Percentiles rank a stretch among this genome's conserved stretches.
Evolutionary conservation across 2,888 invertebrate genomes (phyloP).

Genomic region (Bombylius discolor): DNA sequence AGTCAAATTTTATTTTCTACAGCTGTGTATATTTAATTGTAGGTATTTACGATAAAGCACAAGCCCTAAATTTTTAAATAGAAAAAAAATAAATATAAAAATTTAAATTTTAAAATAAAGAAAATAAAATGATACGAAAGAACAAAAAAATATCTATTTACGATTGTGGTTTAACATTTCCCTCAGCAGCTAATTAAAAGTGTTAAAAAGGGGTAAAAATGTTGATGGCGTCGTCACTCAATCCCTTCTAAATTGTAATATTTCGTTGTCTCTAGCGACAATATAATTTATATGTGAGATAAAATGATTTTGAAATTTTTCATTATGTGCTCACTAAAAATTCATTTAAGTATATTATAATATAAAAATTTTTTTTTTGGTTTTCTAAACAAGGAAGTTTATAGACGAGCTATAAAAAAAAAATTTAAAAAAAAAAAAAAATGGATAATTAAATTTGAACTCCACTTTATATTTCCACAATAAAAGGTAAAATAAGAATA

Average conservation of each 20-base stretch:
- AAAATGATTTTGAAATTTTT: background rate
- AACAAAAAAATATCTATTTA: background rate
- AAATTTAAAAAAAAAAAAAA: too few species aligned
- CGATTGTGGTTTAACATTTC: slow-evolving; percentile 7
- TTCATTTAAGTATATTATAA: background rate
- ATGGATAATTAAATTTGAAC: too few species aligned
- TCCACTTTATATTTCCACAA: too few species aligned
- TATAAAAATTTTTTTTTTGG: too few species aligned
- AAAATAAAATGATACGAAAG: too few species aligned
- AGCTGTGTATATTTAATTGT: background rate
- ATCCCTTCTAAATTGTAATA: background rate
- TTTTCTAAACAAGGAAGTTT: too few species aligned
- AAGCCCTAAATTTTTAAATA: too few species aligned
- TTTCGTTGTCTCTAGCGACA: background rate
- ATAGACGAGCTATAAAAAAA: too few species aligned
- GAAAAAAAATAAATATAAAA: too few species aligned
- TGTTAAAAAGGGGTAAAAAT: slow-evolving; percentile 8
- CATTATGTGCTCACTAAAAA: background rate
- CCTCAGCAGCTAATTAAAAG: slow-evolving; percentile 6
- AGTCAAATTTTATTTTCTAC: slow-evolving; percentile 1
- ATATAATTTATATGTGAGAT: background rate
- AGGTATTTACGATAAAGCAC: too few species aligned
- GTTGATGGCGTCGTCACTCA: background rate
- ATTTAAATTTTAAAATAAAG: too few species aligned
- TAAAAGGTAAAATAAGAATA: too few species aligned